Base-by-base conservation (phyloP, 1,140 invertebrate genomes). In the Trypoxylus dichotomus region DNA sequence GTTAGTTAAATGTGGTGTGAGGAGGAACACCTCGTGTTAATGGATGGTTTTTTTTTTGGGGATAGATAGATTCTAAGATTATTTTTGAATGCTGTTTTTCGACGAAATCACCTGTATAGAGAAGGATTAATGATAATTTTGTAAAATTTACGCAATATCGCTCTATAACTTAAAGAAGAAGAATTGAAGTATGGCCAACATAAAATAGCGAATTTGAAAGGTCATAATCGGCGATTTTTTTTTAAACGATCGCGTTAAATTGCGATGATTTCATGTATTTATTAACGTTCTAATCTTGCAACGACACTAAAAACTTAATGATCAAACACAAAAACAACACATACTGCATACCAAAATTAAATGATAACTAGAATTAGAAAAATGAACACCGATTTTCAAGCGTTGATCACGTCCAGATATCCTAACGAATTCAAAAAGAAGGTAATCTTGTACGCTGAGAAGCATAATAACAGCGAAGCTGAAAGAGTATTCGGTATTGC, bases 381-480 rank as follows among this genome's bases (percentile, higher is more conserved):
- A 13, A 68, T 68, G 60, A 68, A 68, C 21, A 13, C 21, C 11
- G 60, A 68, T 24, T 68, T 68, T 68, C 60, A 68, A 68, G 24
- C 60, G 7, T 29, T 68, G 60, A 68, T 43, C 41, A 76, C 74
- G 11, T 76, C 60, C 0, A 47, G 27, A 25, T 85, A 83, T 58
- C 82, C 83, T 24, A 79, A 80, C 8, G 74, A 78, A 11, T 84
- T 85, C 68, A 85, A 84, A 77, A 81, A 81, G 71, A 58, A 77
- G 2, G 83, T 85, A 32, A 79, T 84, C 10, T 73, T 81, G n/a
- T 84, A 80, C 75, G 82, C 83, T 19, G 81, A 84, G 73, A 71
- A 82, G 76, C 81, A 81, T 41, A 79, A 78, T 60, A 84, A 80
- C 54, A 79, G 77, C 15, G 80, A 80, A 21, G 83, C 84, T 0